phyloP scores from a whole-genome alignment of 2,113 vertebrate species.

The Strigops habroptila region DNA sequence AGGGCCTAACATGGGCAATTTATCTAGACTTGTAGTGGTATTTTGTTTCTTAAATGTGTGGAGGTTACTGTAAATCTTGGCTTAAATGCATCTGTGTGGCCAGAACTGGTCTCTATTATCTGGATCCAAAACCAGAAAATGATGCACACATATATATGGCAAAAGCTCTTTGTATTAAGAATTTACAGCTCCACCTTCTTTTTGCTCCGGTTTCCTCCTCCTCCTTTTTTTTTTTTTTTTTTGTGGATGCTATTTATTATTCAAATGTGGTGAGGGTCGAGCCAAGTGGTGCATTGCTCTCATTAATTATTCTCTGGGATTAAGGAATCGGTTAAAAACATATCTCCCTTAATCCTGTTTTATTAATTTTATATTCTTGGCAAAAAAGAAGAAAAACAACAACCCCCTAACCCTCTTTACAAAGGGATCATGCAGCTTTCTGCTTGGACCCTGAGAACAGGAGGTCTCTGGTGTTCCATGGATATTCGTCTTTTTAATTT shows the following conservation, averaged over 20 bases:
- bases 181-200: background rate
- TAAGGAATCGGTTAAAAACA: conserved; percentile 74
- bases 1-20: background rate
- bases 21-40: background rate
- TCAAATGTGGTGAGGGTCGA: conserved; percentile 59
- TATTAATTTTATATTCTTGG: conserved; percentile 80
- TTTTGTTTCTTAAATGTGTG: background rate
- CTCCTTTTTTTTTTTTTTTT: background rate
- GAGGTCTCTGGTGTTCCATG: conserved; percentile 69
- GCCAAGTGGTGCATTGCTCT: conserved; percentile 65
- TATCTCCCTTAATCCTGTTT: conserved; percentile 77
- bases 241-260: conserved; percentile 62
- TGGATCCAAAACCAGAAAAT: background rate
- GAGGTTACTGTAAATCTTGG: background rate
- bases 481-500: conserved; percentile 73
- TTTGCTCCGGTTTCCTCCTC: background rate
- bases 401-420: conserved; percentile 26
- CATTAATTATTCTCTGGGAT: conserved; percentile 80
- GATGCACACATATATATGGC: background rate
- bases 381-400: conserved; percentile 41
- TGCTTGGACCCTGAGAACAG: conserved; percentile 58
- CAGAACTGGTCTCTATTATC: background rate
- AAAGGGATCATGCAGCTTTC: conserved; percentile 72
- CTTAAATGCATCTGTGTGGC: background rate
- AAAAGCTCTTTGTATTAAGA: background rate